Evolutionary conservation across 2,797 vertebrate species (phyloP), one percentile per base, ranked within the genome.

Genomic region (Echiichthys vipera): DNA sequence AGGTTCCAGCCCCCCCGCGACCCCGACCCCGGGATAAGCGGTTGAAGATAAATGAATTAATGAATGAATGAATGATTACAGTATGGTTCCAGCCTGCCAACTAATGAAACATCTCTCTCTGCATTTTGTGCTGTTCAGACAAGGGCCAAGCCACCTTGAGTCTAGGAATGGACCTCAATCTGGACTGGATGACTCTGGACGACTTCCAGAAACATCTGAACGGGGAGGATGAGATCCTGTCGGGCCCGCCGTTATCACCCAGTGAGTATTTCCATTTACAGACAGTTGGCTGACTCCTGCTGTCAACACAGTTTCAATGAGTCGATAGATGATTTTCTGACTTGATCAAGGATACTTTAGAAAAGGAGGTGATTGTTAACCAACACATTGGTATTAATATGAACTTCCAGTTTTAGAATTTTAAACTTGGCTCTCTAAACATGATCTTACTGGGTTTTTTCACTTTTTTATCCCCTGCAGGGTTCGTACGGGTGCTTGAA

Each of bases 181-280:
- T 99, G 75, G 97, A 99, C 72, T 99, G 96, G 97, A 96, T 99
- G 95, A 97, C 96, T 0, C 84, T 99, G 46, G 97, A 99, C 45
- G 97, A 99, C 80, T 98, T 99, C 81, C 97, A 98, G 83, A 99
- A 96, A 89, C 98, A 99, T 89, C 94, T 99, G 53, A 96, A 96
- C 54, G 98, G 97, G 75, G 95, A 96, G 55, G 96, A 99, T 89
- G 97, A 98, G 85, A 94, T 95, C 69, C 88, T 94, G 13, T 84
- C 93, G 13, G 91, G 93, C 43, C 87, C 92, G 58, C 92, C 94
- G 0, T 77, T 99, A 87, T 95, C 98, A 64, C 95, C 92, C 50
- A 93, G 97, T 99, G 80, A 96, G 97, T 96, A 70, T 70, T 61
- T 69, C 5, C 10, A 49, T 51, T 42, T 12, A 34, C 3, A 27